phyloP scores from a whole-genome alignment of 2,113 vertebrate genomes.

The Phalacrocorax carbo region DNA sequence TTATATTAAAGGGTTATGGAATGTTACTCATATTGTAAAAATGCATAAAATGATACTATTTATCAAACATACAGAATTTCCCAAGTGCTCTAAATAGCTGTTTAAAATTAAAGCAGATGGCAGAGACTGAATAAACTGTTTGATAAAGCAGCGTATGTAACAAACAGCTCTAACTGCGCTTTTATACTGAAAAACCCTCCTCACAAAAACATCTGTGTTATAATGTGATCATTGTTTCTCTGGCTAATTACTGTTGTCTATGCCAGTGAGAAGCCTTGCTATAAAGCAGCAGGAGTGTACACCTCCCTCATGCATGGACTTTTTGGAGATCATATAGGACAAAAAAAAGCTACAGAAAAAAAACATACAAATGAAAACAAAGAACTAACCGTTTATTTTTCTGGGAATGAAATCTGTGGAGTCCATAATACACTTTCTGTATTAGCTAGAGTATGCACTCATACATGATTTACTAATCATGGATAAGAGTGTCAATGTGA shows the following conservation, averaged over 20 bases:
- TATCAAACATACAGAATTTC: background rate
- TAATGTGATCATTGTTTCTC: slow-evolving; percentile 47
- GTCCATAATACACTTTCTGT: background rate
- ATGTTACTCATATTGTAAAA: background rate
- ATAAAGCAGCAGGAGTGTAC: slow-evolving; percentile 30
- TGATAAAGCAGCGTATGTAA: background rate
- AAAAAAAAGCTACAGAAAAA: background rate
- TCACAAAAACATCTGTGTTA: background rate
- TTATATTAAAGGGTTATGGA: background rate
- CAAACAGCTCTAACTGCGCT: background rate
- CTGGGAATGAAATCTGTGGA: background rate
- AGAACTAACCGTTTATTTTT: slow-evolving; percentile 45
- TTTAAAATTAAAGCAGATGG: background rate
- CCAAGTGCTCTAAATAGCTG: background rate
- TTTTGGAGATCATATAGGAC: background rate
- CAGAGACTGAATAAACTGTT: background rate
- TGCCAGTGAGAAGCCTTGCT: background rate
- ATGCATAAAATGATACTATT: background rate
- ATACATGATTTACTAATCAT: background rate
- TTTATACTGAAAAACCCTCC: background rate
- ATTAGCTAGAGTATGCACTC: background rate
- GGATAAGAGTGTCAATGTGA: slow-evolving; percentile 1
- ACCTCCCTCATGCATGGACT: background rate
- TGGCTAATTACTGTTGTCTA: slow-evolving; percentile 46
- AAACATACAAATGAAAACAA: slow-evolving; percentile 15